These are phyloP conservation scores for Morinoia aosen DNA, from an alignment of 2,888 invertebrate genomes.

Conservation along the genomic window DNA sequence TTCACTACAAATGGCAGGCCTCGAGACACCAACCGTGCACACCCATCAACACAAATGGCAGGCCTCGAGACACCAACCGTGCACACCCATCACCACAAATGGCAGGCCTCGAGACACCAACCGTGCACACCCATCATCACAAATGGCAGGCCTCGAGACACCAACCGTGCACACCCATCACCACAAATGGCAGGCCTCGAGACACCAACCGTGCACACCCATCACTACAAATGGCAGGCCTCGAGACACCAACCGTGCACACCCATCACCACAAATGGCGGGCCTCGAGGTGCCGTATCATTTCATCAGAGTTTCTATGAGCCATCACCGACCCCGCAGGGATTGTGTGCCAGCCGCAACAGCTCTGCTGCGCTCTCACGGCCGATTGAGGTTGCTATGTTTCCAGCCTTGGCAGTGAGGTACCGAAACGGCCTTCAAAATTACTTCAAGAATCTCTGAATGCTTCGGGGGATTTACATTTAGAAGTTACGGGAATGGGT, in stretches of 20 bases:
- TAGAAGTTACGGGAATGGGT: no score
- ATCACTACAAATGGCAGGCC: background rate
- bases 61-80: no score
- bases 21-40: no score
- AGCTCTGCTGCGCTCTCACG: background rate
- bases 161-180: no score
- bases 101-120: no score
- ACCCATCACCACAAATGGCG: background rate
- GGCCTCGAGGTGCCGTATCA: background rate
- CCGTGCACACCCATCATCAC: no score
- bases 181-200: no score
- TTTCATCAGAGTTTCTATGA: slow-evolving; percentile 17
- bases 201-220: background rate
- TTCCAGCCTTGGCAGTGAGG: background rate
- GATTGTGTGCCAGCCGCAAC: background rate
- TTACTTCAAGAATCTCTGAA: background rate
- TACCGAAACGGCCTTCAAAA: background rate
- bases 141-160: no score
- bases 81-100: no score
- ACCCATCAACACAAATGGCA: no score
- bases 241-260: background rate
- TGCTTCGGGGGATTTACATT: background rate
- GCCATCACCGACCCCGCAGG: background rate
- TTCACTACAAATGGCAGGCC: no score
- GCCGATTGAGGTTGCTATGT: background rate